Percentiles rank a stretch among this genome's conserved stretches.
Conservation (phyloP, 2,797 vertebrate genomes). For the Pangasius mekongensis region DNA sequence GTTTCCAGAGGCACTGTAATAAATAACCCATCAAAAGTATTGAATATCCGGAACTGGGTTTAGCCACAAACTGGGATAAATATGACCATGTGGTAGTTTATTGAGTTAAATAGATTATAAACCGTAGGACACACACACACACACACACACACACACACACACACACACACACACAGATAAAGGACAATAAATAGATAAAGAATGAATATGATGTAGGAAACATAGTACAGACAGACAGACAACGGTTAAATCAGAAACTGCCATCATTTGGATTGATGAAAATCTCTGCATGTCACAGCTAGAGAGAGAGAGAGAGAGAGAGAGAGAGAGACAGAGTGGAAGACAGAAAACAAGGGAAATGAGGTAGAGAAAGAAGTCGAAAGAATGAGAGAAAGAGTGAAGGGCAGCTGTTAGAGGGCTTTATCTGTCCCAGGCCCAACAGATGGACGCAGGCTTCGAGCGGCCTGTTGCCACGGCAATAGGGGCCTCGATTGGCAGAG, state of each 20-base stretch:
- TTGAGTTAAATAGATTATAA: neutral
- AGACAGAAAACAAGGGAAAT: constrained; percentile 11
- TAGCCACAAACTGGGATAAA: constrained; percentile 8
- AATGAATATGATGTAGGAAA: neutral
- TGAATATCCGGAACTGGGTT: neutral
- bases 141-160: constrained; percentile 10
- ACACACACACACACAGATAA: neutral
- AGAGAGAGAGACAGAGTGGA: neutral
- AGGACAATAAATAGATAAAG: neutral
- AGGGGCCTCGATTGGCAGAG: constrained; percentile 68
- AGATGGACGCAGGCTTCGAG: constrained; percentile 79
- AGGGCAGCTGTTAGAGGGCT: constrained; percentile 70
- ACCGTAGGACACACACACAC: neutral
- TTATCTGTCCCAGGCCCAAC: constrained; percentile 76
- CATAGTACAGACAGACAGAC: neutral
- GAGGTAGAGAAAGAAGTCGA: neutral
- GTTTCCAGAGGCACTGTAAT: constrained; percentile 26
- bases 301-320: neutral
- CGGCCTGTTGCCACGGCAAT: constrained; percentile 72
- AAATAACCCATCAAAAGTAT: constrained; percentile 22
- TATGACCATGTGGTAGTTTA: neutral
- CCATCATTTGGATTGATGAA: neutral
- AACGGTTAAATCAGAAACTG: neutral
- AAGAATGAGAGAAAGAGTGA: constrained; percentile 48
- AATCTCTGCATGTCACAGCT: neutral